phyloP scores from a whole-genome alignment of 2,797 vertebrate species.

The Coilia nasus region DNA sequence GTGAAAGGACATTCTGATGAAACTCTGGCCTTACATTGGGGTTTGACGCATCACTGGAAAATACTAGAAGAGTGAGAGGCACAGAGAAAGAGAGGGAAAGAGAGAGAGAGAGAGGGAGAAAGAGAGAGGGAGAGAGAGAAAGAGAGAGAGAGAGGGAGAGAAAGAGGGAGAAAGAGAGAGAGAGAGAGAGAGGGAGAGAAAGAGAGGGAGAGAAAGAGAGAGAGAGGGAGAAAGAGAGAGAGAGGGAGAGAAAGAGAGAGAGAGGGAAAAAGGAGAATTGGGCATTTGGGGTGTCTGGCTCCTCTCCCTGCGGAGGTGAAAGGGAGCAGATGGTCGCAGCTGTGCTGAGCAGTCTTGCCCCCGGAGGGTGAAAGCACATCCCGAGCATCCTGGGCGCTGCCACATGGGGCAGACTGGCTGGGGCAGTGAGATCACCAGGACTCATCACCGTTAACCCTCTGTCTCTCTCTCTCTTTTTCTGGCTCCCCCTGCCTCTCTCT shows the following conservation, averaged over 20 bases:
- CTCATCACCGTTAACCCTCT: background rate
- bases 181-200: background rate
- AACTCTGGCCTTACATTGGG: background rate
- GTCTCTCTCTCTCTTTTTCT: background rate
- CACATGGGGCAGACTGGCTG: background rate
- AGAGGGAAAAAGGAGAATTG: slow-evolving; percentile 13
- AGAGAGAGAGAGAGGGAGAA: background rate
- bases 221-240: background rate
- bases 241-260: background rate
- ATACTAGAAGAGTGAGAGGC: background rate
- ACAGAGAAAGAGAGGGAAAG: background rate
- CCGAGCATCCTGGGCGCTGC: background rate
- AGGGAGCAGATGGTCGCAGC: slow-evolving; percentile 33
- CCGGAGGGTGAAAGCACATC: background rate
- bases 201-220: too few relatives aligned
- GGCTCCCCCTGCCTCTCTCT: too few relatives aligned
- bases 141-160: background rate
- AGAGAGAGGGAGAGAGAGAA: background rate
- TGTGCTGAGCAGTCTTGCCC: background rate
- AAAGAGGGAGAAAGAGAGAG: background rate
- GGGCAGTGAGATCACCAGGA: background rate
- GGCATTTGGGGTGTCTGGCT: slow-evolving; percentile 27
- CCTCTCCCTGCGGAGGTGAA: slow-evolving; percentile 27
- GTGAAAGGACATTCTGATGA: background rate
- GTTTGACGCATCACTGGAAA: background rate